Conservation (phyloP, 2,797 vertebrate species). For the Gallinago solitaria region DNA sequence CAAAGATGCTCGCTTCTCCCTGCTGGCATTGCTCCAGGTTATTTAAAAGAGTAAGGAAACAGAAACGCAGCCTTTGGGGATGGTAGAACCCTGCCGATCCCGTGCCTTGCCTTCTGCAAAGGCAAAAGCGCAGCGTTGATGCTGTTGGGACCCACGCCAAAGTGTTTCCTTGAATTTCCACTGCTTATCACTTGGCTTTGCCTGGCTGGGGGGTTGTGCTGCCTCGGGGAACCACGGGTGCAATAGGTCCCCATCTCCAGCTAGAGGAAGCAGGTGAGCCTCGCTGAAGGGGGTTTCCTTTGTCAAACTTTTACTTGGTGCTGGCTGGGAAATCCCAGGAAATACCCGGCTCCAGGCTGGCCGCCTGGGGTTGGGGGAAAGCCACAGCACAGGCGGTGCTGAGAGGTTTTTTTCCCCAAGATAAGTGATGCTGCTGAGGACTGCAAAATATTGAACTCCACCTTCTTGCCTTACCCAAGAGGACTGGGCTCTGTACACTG, state of each 20-base stretch:
- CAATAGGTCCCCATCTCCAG: background rate
- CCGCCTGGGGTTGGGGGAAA: background rate
- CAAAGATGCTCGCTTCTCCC: background rate
- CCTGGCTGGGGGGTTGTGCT: background rate
- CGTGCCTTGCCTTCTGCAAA: background rate
- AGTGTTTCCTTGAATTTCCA: background rate
- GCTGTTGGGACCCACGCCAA: background rate
- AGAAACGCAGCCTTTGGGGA: constrained; percentile 38
- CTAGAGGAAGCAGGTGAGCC: background rate
- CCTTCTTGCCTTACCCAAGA: background rate
- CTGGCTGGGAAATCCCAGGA: constrained; percentile 13
- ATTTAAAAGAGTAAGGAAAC: constrained; percentile 30
- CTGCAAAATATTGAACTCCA: rapidly evolving
- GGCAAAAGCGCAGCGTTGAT: background rate
- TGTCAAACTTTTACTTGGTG: background rate
- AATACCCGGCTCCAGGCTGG: background rate
- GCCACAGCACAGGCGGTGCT: background rate
- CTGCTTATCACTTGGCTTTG: background rate
- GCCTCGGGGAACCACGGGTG: background rate
- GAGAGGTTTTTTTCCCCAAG: background rate
- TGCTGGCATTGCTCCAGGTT: constrained; percentile 16
- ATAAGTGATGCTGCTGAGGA: background rate
- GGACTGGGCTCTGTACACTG: background rate
- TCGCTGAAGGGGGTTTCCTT: background rate
- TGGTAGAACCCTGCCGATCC: constrained; percentile 4